Base-by-base conservation (phyloP, 1,140 invertebrate genomes). In the Drosophila sucinea region DNA sequence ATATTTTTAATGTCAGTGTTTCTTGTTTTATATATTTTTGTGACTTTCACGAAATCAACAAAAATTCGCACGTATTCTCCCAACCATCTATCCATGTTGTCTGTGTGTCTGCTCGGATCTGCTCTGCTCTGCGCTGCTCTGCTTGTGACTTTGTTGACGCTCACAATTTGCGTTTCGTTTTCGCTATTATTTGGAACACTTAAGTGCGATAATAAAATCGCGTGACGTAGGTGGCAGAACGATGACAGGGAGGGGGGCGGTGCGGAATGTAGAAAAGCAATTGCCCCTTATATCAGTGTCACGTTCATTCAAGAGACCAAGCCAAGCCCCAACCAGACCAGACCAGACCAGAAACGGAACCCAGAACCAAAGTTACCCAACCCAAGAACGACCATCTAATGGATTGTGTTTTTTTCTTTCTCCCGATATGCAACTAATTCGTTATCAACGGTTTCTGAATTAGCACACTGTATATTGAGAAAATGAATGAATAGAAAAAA, bases 21-120 rank as follows among this genome's bases (percentile, higher is more conserved):
- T 51, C 44, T 51, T 51, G 23, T 27, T 51, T 25, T 47, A 8
- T 51, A 38, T 38, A 4, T 51, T 51, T 69, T 71, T 58, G 75
- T 25, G 75, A 79, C 82, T 86, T 86, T 86, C 82, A 65, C 82
- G 82, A 70, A 81, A 70, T 81, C 74, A 81, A 71, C 78, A 74
- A 86, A 86, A 73, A 63, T 29, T 74, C 64, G 76, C 79, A 86
- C 75, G 82, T 82, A 80, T 81, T 74, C 69, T 47, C 17, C 44
- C 38, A 47, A 7, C 23, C n/a, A 62, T 4, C 25, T 25, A 60
- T 38, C 57, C 57, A 38, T 51, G 23, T 25, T 32, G 41, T 8
- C 60, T 57, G 58, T 55, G 68, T 30, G 38, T 58, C 23, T 27
- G 57, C 57, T 51, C 47, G 57, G 17, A 17, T 17, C 17, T 38